Base-by-base conservation (phyloP, 2,113 vertebrate species). In the Stigmatopora nigra region DNA sequence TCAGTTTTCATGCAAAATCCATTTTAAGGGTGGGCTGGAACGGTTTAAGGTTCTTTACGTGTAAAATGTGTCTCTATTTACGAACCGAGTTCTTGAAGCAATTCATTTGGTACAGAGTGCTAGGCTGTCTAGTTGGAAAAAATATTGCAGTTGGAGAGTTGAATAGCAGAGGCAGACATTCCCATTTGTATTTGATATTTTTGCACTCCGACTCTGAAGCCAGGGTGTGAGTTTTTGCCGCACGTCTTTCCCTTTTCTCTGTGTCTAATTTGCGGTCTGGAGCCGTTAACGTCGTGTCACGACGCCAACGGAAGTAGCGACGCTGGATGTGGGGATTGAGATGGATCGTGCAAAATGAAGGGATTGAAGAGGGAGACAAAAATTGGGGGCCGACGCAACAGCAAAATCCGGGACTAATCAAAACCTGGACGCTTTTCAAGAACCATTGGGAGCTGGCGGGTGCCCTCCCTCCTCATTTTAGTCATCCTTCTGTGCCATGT, bases 371-470 rank as follows among this genome's bases (percentile, higher is more conserved):
- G 6, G 36, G 44, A 67, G 19, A 25, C 35, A 51, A 45, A 70
- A 17, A 57, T 14, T 56, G 15, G 55, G 46, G 9, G 45, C 22
- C 48, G 35, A 10, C 20, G 25, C 25, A 31, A 46, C 35, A 65
- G 17, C 55, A 61, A 78, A 68, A 75, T 82, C 36, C 79, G 81
- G 77, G 61, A 79, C 55, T 64, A 70, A 76, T 74, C 67, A 74
- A 79, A 73, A 6, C 52, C 31, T 77, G 74, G 75, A 67, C 2
- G 5, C 47, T 63, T 60, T 82, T 69, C 69, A 73, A 48, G 60
- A 65, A 83, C 81, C 87, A 84, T 65, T 82, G 51, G 47, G 48
- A 79, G 76, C 75, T 71, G 65, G 69, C 76, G 68, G 41, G 5
- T 36, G 9, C 10, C 69, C 55, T 51, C 63, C 67, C 64, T 56